Evolutionary conservation across 2,888 invertebrate genomes (phyloP), one percentile per base, ranked within the genome.

Genomic region (Campoplex nolae): DNA sequence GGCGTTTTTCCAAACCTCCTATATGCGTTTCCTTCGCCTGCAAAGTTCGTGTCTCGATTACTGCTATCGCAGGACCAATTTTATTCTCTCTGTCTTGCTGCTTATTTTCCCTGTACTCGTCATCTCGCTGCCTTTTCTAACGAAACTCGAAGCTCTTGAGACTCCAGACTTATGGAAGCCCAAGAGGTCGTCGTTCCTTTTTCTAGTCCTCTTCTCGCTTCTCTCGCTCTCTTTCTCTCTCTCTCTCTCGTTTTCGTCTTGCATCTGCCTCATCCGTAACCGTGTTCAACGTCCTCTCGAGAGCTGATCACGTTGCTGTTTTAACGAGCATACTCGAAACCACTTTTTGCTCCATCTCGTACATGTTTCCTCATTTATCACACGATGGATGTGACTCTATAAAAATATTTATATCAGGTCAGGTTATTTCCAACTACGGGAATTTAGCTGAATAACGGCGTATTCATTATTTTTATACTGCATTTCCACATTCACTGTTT

Each of bases 91-190:
- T 54, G 35, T 74, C 54, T 74, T 32, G 9, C 42, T 67, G 58
- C 42, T 51, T 74, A 56, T 56, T 48, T 11, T 28, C 23, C 54
- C 35, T 56, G 0, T 54, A 35, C 16, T 28, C 42, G 28, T 4
- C 23, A 54, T 67, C 28, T 79, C 48, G 68, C 73, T 58, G 18
- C 35, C 11, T 42, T 28, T 73, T 38, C 28, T 42, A 51, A 42
- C 51, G 23, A 79, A 84, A 80, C 74, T 75, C 62, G 58, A 84
- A 83, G 67, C 79, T 54, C 38, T 68, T 38, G 54, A 77, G 74
- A 80, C 76, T 77, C 6, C 18, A 89, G 90, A 90, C 89, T 87
- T 75, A 84, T 85, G 86, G 85, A 90, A 89, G 88, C 88, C 83
- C 83, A 85, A 84, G 81, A 84, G 86, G 78, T 77, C 54, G 81